Percentiles rank a stretch among this genome's conserved stretches.
phyloP scores from a whole-genome alignment of 1,140 invertebrate species.

The Drosophila ananassae region DNA sequence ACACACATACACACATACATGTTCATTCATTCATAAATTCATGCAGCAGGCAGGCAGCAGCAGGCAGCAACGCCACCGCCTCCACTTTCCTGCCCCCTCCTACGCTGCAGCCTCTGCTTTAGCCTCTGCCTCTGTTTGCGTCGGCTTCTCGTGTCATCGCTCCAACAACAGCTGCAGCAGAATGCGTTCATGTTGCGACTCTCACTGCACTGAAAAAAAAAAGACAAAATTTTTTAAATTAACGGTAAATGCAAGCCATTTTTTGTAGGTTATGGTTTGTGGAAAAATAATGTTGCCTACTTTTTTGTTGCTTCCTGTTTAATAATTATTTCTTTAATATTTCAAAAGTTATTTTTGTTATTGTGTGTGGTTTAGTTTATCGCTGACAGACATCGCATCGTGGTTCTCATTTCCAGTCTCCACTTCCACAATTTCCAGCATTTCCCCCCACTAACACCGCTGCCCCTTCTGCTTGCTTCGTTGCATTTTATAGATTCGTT shows the following conservation, averaged over 20 bases:
- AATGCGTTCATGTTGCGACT: constrained; percentile 41
- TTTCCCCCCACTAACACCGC: constrained; percentile 1
- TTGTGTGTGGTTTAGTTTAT: constrained; percentile 31
- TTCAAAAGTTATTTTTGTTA: not conserved
- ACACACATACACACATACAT: constrained; percentile 39
- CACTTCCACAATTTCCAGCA: constrained; percentile 34
- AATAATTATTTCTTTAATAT: not conserved
- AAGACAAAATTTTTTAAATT: not conserved
- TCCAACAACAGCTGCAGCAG: constrained; percentile 37
- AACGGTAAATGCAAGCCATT: not conserved
- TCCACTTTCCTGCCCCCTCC: constrained; percentile 9
- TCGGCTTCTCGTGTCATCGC: constrained; percentile 56
- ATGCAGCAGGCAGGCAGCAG: constrained; percentile 52
- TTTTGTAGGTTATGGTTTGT: not conserved
- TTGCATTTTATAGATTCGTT: constrained; percentile 81
- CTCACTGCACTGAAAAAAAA: constrained; percentile 9
- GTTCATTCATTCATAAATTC: constrained; percentile 78
- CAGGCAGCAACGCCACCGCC: constrained; percentile 13
- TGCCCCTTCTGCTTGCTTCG: constrained; percentile 54
- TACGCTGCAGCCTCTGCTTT: constrained; percentile 12
- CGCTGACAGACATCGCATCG: constrained; percentile 27
- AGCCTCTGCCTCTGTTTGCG: constrained; percentile 23
- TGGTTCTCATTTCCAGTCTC: constrained; percentile 42
- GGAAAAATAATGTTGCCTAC: not conserved
- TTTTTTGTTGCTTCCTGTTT: not conserved